These are phyloP conservation scores for Hippoglossus hippoglossus DNA, from an alignment of 2,797 vertebrate species.

Conservation along the genomic window DNA sequence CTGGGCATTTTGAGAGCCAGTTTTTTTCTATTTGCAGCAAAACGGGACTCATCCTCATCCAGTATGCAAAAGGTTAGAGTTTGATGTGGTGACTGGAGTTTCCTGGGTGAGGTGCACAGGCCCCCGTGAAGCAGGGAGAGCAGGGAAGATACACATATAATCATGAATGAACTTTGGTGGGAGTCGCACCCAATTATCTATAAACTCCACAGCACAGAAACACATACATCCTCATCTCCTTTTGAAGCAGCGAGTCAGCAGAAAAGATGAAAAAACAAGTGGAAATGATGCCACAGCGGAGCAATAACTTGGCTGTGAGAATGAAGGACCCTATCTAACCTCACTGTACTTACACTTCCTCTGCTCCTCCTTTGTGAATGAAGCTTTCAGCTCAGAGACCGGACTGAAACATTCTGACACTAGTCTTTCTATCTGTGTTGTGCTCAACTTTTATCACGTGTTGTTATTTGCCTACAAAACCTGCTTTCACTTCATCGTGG, in stretches of 20 bases:
- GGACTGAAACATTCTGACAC: not conserved
- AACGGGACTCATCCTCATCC: conserved; percentile 14
- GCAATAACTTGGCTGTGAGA: conserved; percentile 2
- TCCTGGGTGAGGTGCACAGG: conserved; percentile 14
- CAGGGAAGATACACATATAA: not conserved
- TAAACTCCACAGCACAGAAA: conserved; percentile 1
- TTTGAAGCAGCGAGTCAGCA: conserved; percentile 18
- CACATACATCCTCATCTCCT: not conserved
- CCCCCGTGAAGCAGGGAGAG: not conserved
- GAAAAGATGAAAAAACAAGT: conserved; percentile 4
- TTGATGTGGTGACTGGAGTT: conserved; percentile 35
- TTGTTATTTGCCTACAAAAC: not conserved
- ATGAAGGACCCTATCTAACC: conserved; percentile 25
- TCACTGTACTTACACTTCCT: conserved; percentile 25
- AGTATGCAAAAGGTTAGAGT: conserved; percentile 17
- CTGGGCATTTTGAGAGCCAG: conserved; percentile 35
- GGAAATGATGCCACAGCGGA: conserved; percentile 27
- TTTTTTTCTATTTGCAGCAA: conserved; percentile 38
- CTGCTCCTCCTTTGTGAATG: conserved; percentile 17
- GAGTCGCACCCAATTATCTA: too few relatives aligned
- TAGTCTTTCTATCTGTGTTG: not conserved
- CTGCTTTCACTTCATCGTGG: conserved; percentile 13
- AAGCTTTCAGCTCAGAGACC: conserved; percentile 3
- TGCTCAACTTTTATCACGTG: conserved; percentile 8
- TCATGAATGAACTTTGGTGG: too few relatives aligned